Conservation (phyloP, 1,140 invertebrate species). For the Heliconius hewitsoni region DNA sequence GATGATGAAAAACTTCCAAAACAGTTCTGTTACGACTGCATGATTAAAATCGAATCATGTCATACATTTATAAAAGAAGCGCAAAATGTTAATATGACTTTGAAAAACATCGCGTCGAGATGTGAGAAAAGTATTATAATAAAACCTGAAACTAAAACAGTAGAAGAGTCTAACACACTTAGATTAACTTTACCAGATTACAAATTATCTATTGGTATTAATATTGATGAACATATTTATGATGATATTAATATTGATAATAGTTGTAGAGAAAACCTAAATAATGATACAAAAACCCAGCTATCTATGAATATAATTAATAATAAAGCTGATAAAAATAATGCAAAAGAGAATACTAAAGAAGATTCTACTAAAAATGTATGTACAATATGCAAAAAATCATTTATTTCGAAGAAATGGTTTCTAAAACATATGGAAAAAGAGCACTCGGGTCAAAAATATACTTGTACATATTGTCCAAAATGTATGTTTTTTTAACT, state of each 20-base stretch:
- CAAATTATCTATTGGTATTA: constrained; percentile 52
- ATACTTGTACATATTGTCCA: constrained; percentile 55
- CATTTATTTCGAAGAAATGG: constrained; percentile 67
- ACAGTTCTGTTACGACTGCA: constrained; percentile 69
- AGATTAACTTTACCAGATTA: constrained; percentile 61
- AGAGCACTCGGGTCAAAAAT: constrained; percentile 59
- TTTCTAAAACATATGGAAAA: constrained; percentile 68
- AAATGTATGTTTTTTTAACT: constrained; percentile 33
- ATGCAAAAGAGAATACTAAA: constrained; percentile 3
- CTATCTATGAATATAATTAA: constrained; percentile 9
- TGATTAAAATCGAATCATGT: constrained; percentile 66
- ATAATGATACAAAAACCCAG: not conserved
- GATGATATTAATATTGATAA: constrained; percentile 37
- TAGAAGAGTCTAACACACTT: constrained; percentile 43
- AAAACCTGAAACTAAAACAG: constrained; percentile 50
- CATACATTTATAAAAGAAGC: constrained; percentile 69
- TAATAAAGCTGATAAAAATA: constrained; percentile 14
- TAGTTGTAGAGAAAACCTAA: constrained; percentile 5
- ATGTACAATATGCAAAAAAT: constrained; percentile 61
- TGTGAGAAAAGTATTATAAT: constrained; percentile 61
- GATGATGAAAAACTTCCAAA: constrained; percentile 63
- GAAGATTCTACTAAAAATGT: constrained; percentile 47
- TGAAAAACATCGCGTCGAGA: constrained; percentile 63
- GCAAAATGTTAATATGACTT: constrained; percentile 61
- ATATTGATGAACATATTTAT: constrained; percentile 36